These are phyloP conservation scores for Amiota communis DNA, from an alignment of 2,888 invertebrate genomes.

Conservation along the genomic window DNA sequence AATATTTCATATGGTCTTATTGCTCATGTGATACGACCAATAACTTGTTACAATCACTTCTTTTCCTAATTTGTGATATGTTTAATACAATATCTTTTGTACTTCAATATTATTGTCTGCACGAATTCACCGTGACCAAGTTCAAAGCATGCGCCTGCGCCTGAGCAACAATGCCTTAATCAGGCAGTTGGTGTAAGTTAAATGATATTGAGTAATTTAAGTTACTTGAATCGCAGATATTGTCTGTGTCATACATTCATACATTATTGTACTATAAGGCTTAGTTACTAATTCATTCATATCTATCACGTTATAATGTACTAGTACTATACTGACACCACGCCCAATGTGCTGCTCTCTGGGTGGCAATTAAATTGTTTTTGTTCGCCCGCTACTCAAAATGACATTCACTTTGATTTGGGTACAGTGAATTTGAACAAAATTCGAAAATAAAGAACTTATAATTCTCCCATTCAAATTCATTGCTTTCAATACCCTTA, in stretches of 20 bases:
- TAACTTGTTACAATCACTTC: not conserved
- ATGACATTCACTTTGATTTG: conserved; percentile 28
- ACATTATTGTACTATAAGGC: not conserved
- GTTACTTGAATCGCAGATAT: not conserved
- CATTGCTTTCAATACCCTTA: conserved; percentile 30
- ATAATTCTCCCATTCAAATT: conserved; percentile 7
- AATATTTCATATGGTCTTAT: not conserved
- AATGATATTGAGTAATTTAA: conserved; percentile 7
- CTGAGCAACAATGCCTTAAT: not conserved
- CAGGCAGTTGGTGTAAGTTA: conserved; percentile 7
- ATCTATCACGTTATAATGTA: not conserved
- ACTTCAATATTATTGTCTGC: not conserved
- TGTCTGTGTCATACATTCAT: too few relatives aligned
- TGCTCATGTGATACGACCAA: too few relatives aligned
- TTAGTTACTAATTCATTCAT: conserved; percentile 5
- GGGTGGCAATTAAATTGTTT: conserved; percentile 38
- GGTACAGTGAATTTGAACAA: not conserved
- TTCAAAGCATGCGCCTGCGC: conserved; percentile 6
- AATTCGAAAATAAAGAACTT: conserved; percentile 2
- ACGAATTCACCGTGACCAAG: not conserved
- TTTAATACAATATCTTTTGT: not conserved
- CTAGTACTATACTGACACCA: conserved; percentile 4
- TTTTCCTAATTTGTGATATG: not conserved
- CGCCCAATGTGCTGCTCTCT: conserved; percentile 31
- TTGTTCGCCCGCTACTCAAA: conserved; percentile 17